Conservation (phyloP, 2,888 invertebrate genomes). For the Meganola albula region DNA sequence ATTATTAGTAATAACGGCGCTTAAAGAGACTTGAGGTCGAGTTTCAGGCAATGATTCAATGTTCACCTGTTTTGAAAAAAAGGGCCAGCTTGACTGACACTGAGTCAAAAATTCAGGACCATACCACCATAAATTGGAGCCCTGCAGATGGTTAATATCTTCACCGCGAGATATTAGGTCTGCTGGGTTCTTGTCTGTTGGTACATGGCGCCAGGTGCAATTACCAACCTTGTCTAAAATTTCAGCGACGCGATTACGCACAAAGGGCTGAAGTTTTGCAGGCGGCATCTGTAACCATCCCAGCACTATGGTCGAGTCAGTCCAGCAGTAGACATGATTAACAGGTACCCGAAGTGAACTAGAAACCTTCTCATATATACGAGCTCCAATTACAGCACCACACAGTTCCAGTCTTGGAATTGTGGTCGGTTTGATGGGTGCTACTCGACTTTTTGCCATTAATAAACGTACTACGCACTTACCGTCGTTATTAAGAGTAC, state of each 20-base stretch:
- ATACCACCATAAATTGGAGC: constrained; percentile 21
- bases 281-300: constrained; percentile 3
- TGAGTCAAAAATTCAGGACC: constrained; percentile 17
- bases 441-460: constrained; percentile 18
- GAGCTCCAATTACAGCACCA: constrained; percentile 19
- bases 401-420: constrained; percentile 29
- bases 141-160: constrained; percentile 6
- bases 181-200: constrained; percentile 25
- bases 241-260: constrained; percentile 8
- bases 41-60: constrained; percentile 1
- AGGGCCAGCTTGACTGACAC: not conserved
- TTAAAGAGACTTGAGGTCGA: constrained; percentile 1
- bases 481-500: not conserved
- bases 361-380: constrained; percentile 17
- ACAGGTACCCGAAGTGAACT: constrained; percentile 3
- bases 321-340: constrained; percentile 2
- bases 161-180: constrained; percentile 26
- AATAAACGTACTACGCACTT: constrained; percentile 14
- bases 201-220: constrained; percentile 22
- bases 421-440: constrained; percentile 20
- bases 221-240: constrained; percentile 4
- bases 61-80: not conserved
- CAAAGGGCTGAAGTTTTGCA: constrained; percentile 3
- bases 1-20: not conserved
- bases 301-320: constrained; percentile 8